These are phyloP conservation scores for Trissoscelio sp. DNA, from an alignment of 2,888 invertebrate species.

Conservation along the genomic window DNA sequence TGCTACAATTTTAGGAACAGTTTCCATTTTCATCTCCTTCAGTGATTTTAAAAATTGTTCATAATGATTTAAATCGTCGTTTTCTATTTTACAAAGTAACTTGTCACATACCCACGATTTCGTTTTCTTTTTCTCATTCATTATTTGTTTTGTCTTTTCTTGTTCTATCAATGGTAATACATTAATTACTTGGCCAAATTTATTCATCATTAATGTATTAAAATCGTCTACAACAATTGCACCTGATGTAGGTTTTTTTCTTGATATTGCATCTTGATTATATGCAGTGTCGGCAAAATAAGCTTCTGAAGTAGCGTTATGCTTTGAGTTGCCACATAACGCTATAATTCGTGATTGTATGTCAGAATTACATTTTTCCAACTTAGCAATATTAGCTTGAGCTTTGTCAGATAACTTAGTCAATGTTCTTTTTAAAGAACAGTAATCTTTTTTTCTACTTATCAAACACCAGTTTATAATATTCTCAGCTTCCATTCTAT, in stretches of 20 bases:
- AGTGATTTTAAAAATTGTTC: background rate
- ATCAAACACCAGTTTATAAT: background rate
- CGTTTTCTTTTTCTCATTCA: background rate
- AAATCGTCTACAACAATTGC: background rate
- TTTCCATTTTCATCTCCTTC: background rate
- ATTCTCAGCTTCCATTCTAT: background rate
- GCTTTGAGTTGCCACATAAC: background rate
- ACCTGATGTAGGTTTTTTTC: no score
- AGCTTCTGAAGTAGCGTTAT: background rate
- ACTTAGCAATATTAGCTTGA: background rate
- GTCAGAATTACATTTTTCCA: background rate
- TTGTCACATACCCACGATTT: conserved; percentile 12
- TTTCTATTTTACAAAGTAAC: background rate
- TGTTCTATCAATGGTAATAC: background rate
- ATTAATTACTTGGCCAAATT: background rate
- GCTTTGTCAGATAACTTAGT: background rate
- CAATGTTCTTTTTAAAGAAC: conserved; percentile 1
- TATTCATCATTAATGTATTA: background rate
- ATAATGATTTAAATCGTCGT: conserved; percentile 16
- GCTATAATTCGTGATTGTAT: background rate
- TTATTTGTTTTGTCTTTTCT: background rate
- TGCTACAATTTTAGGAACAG: background rate
- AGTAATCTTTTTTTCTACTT: background rate
- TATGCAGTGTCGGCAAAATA: background rate
- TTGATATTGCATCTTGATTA: background rate